A percentile compares a stretch with the other conserved stretches of the same genome.
phyloP scores from a whole-genome alignment of 2,888 invertebrate genomes.

The Oegoconia quadripuncta region DNA sequence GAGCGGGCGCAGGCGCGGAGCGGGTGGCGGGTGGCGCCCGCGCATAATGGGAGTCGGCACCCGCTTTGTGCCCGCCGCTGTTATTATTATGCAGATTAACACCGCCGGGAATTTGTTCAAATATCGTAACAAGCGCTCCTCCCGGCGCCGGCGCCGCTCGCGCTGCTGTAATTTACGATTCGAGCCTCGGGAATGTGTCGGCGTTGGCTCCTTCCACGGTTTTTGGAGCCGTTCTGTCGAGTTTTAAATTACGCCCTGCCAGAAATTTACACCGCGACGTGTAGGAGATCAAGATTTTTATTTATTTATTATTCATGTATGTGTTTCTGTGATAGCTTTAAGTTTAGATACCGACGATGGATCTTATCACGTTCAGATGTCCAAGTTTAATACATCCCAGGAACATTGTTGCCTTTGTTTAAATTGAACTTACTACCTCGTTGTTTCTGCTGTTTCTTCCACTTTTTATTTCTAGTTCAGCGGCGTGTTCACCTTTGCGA shows the following conservation, averaged over 20 bases:
- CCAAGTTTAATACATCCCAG: too few species aligned
- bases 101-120: slow-evolving; percentile 79
- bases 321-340: slow-evolving; percentile 22
- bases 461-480: too few species aligned
- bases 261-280: slow-evolving; percentile 38
- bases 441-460: too few species aligned
- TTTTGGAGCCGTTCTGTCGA: slow-evolving; percentile 48
- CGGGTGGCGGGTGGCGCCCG: slow-evolving; percentile 61
- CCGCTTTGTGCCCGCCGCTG: slow-evolving; percentile 73
- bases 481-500: too few species aligned
- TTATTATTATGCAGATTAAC: slow-evolving; percentile 80
- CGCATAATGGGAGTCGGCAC: slow-evolving; percentile 72
- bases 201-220: slow-evolving; percentile 54
- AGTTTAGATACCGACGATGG: too few species aligned
- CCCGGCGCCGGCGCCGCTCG: slow-evolving; percentile 73
- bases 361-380: too few species aligned
- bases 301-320: slow-evolving; percentile 31
- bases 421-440: too few species aligned
- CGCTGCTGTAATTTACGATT: slow-evolving; percentile 70
- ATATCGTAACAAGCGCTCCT: slow-evolving; percentile 77
- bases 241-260: slow-evolving; percentile 51
- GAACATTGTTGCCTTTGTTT: too few species aligned
- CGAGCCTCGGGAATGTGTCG: slow-evolving; percentile 67
- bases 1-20: slow-evolving; percentile 21
- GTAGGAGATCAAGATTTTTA: slow-evolving; percentile 33